Evolutionary conservation across 2,888 invertebrate species (phyloP).

Genomic region (Clistopyga incitator): DNA sequence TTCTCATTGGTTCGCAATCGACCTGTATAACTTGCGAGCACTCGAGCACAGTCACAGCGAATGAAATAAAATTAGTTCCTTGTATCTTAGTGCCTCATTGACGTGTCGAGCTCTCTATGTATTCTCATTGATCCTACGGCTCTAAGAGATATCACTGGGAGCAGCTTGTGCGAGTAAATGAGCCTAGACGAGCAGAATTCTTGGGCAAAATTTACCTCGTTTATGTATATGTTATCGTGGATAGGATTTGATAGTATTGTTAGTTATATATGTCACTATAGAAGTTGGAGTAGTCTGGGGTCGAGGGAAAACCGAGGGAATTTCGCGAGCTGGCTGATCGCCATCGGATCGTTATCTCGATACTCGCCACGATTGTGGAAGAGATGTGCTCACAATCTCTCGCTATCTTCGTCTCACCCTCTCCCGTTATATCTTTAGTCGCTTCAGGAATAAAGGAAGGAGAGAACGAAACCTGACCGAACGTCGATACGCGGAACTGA

Average conservation of each 20-base stretch:
- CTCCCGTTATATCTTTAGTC: constrained; percentile 4
- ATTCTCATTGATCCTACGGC: constrained; percentile 34
- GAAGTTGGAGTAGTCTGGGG: constrained; percentile 51
- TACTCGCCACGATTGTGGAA: constrained; percentile 67
- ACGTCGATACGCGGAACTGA: constrained; percentile 46
- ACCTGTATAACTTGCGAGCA: constrained; percentile 26
- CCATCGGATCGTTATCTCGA: constrained; percentile 70
- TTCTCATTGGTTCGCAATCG: constrained; percentile 28
- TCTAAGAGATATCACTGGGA: constrained; percentile 34
- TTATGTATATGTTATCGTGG: neutral
- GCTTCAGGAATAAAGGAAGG: constrained; percentile 53
- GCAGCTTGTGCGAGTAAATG: constrained; percentile 41
- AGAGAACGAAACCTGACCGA: constrained; percentile 48
- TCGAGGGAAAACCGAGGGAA: constrained; percentile 47
- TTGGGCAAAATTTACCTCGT: constrained; percentile 30
- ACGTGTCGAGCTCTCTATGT: constrained; percentile 44
- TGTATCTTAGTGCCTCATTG: constrained; percentile 47
- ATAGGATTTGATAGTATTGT: constrained; percentile 12
- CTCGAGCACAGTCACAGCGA: constrained; percentile 10
- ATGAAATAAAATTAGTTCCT: constrained; percentile 51
- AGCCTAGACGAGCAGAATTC: constrained; percentile 58
- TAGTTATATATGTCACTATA: constrained; percentile 32
- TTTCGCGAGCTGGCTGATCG: constrained; percentile 68
- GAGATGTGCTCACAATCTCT: constrained; percentile 48
- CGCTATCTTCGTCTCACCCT: constrained; percentile 26